Percentiles rank a stretch among this genome's conserved stretches.
Conservation (phyloP, 2,113 vertebrate species). For the Asarcornis scutulata region DNA sequence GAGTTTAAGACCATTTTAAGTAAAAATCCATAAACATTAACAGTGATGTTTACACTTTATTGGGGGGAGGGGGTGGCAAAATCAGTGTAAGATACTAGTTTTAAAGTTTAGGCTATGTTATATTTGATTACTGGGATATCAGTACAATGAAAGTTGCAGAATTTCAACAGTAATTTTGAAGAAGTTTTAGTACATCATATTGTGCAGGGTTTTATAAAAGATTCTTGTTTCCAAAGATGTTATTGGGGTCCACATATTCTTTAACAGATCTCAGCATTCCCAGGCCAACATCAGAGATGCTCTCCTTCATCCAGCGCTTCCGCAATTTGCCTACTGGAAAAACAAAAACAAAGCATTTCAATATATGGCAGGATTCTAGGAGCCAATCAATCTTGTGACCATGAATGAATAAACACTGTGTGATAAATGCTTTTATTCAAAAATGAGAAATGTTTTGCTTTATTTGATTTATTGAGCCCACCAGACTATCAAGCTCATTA, state of each 20-base stretch:
- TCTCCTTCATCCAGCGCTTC: constrained; percentile 96
- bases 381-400: constrained; percentile 98
- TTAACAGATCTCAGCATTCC: constrained; percentile 98
- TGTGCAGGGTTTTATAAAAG: constrained; percentile 86
- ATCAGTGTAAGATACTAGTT: constrained; percentile 53
- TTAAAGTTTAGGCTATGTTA: constrained; percentile 75
- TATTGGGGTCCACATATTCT: constrained; percentile 94
- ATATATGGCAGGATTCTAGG: constrained; percentile 85
- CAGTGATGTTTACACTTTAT: constrained; percentile 68
- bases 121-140: constrained; percentile 82
- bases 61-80: constrained; percentile 42
- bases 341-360: constrained; percentile 80
- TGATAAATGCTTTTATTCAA: constrained; percentile 99
- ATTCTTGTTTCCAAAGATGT: constrained; percentile 98
- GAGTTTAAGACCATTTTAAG: constrained; percentile 60
- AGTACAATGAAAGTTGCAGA: constrained; percentile 66
- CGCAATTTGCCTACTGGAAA: constrained; percentile 97
- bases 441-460: constrained; percentile 99
- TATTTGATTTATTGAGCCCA: constrained; percentile 99
- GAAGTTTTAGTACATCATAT: constrained; percentile 41
- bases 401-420: constrained; percentile 98
- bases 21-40: constrained; percentile 64
- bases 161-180: constrained; percentile 50
- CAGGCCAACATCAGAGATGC: constrained; percentile 90
- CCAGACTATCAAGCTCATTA: constrained; percentile 99